Conservation (phyloP, 2,797 vertebrate species). For the Coendou prehensilis region DNA sequence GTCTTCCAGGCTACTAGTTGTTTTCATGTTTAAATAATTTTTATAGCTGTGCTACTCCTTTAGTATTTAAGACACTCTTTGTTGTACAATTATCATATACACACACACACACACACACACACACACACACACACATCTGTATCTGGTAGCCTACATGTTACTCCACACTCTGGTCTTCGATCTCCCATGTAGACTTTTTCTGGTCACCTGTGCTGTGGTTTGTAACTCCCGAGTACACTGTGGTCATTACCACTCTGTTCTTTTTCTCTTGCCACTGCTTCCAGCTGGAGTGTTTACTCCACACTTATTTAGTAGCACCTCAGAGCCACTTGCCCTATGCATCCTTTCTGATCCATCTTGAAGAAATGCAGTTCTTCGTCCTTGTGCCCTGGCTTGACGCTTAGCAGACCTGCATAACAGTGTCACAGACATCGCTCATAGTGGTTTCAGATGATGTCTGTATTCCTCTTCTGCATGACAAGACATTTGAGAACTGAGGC, state of each 20-base stretch:
- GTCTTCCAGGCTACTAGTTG: background rate
- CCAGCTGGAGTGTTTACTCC: background rate
- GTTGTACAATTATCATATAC: background rate
- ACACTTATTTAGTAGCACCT: background rate
- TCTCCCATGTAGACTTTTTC: background rate
- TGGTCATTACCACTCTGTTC: background rate
- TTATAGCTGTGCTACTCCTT: background rate
- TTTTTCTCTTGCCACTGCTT: background rate
- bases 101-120: background rate
- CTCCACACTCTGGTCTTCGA: background rate
- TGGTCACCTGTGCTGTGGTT: background rate
- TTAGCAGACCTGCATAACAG: background rate
- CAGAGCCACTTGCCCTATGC: background rate
- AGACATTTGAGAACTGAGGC: background rate
- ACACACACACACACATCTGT: background rate
- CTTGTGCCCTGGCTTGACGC: background rate
- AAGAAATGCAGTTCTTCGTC: background rate
- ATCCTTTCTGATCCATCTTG: background rate
- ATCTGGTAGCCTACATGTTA: background rate
- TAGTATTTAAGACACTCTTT: background rate
- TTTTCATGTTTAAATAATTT: constrained; percentile 60
- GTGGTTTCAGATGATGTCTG: background rate
- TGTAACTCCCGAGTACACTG: background rate
- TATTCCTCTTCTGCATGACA: background rate
- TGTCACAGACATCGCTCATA: background rate